Conservation (phyloP, 2,888 invertebrate species). For the Tribolium freemani region DNA sequence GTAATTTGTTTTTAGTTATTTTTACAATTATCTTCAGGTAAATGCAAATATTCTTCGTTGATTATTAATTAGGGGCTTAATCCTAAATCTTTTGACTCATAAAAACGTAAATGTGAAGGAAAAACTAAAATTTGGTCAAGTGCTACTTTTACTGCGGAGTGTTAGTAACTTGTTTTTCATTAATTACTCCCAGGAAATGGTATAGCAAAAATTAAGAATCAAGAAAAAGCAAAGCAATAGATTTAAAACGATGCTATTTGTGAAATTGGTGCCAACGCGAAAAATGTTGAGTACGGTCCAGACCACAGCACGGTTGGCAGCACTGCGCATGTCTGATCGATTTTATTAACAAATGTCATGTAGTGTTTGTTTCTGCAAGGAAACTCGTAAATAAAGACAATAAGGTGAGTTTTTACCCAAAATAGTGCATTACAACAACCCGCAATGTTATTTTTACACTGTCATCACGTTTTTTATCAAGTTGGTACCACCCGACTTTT, state of each 20-base stretch:
- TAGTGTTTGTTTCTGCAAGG: slow-evolving; percentile 40
- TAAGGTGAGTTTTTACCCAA: slow-evolving; percentile 47
- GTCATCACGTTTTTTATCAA: slow-evolving; percentile 9
- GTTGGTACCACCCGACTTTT: slow-evolving; percentile 32
- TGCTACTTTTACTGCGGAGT: too few relatives aligned
- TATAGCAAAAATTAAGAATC: too few relatives aligned
- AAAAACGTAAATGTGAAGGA: too few relatives aligned
- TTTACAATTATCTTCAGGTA: too few relatives aligned
- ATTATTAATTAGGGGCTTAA: too few relatives aligned
- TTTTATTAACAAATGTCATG: slow-evolving; percentile 40
- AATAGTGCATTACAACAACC: not conserved
- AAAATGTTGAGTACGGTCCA: slow-evolving; percentile 42
- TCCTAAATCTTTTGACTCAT: too few relatives aligned
- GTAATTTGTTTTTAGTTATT: too few relatives aligned
- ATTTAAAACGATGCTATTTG: not conserved
- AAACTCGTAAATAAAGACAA: slow-evolving; percentile 49
- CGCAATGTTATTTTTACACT: not conserved
- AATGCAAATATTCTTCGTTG: too few relatives aligned
- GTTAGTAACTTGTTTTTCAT: too few relatives aligned
- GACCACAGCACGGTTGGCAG: slow-evolving; percentile 8
- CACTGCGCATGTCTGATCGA: slow-evolving; percentile 40
- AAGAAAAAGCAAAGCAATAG: too few relatives aligned
- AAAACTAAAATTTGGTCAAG: too few relatives aligned
- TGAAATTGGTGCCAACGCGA: slow-evolving; percentile 1
- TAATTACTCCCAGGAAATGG: too few relatives aligned